Conservation (phyloP, 2,888 invertebrate species). For the Limnephilus auricula region DNA sequence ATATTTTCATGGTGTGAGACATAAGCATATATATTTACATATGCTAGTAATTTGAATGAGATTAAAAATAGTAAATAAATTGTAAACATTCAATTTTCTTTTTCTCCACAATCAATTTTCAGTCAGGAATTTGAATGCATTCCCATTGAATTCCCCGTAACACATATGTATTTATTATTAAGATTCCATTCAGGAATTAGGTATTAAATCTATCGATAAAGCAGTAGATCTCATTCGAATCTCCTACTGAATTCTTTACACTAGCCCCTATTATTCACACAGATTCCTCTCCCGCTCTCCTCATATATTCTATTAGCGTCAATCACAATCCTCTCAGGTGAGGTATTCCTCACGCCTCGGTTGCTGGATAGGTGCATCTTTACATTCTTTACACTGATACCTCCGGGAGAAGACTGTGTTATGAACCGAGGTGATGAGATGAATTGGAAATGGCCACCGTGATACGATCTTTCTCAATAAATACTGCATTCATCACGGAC, state of each 20-base stretch:
- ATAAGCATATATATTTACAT: too few relatives aligned
- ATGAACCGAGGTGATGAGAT: not conserved
- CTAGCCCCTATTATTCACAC: not conserved
- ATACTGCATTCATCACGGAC: not conserved
- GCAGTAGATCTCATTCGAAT: not conserved
- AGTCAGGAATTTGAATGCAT: not conserved
- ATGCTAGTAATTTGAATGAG: not conserved
- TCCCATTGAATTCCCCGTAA: not conserved
- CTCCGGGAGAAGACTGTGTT: not conserved
- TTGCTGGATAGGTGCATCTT: not conserved
- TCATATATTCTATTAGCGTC: not conserved
- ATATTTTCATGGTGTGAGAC: too few relatives aligned
- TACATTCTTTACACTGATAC: not conserved
- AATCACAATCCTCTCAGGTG: not conserved
- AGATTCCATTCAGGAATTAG: not conserved
- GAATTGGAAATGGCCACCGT: not conserved
- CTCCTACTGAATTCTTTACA: not conserved
- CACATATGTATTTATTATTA: not conserved
- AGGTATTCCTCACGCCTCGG: not conserved
- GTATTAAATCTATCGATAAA: not conserved
- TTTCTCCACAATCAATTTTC: not conserved
- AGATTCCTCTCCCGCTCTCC: not conserved
- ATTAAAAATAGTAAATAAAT: not conserved
- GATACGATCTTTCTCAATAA: not conserved
- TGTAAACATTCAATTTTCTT: too few relatives aligned